Base-by-base conservation (phyloP, 2,113 vertebrate species). In the Tragelaphus imberbis region DNA sequence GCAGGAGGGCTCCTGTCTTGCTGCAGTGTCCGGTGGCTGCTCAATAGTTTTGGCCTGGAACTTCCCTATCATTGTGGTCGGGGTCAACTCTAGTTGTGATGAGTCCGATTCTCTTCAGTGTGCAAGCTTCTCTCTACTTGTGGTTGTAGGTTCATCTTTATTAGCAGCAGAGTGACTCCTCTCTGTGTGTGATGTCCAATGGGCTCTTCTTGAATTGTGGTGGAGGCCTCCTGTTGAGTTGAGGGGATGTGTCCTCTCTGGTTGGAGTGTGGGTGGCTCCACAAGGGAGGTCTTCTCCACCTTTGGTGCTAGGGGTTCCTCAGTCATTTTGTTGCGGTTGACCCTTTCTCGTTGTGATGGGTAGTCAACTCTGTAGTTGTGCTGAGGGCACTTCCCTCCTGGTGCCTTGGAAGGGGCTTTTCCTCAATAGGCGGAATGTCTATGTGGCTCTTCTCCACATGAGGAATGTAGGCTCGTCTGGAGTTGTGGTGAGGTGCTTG, bases 371-470 rank as follows among this genome's bases (percentile, higher is more conserved):
- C 1, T 65, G 7, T 65, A 65, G 7, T 17, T 65, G 3, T 65
- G 15, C n/a, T n/a, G 63, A 65, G 63, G 7, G 63, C 0, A 1
- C 30, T 65, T n/a, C 30, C 8, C 15, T n/a, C 15, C 7, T n/a
- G 7, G 30, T 65, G 30, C 7, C 15, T 65, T n/a, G 15, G 63
- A 65, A 65, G 30, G 63, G 30, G 30, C 15, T 65, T 65, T 65
- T n/a, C 7, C 33, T 65, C 63, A 33, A n/a, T 65, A 3, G 7
- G 14, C 0, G 1, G 15, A 8, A 33, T 65, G 30, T 17, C 30
- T 65, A 17, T 65, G 30, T 33, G 30, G 15, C 63, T n/a, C 63
- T 65, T n/a, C 30, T 65, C 61, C 15, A 33, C 63, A 65, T 33
- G 30, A 65, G 15, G 63, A 65, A 33, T 33, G 15, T 33, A 33